Conservation (phyloP, 2,888 invertebrate species). For the Steinernema carpocapsae region DNA sequence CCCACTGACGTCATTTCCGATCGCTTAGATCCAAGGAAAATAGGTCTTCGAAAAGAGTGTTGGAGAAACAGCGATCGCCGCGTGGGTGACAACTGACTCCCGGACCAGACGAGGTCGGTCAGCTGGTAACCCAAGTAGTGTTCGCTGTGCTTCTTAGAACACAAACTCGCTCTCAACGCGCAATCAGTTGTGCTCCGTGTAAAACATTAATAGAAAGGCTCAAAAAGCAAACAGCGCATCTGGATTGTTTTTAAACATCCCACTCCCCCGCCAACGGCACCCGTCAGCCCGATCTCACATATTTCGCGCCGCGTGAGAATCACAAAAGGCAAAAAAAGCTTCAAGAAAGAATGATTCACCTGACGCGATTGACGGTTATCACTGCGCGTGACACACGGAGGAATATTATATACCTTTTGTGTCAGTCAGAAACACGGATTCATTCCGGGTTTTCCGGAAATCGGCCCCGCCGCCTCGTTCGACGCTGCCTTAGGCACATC, state of each 20-base stretch:
- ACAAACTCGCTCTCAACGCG: too few relatives aligned
- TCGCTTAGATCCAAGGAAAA: not conserved
- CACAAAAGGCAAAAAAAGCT: not conserved
- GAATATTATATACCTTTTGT: too few relatives aligned
- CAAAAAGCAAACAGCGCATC: conserved; percentile 11
- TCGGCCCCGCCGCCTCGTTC: too few relatives aligned
- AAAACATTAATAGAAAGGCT: not conserved
- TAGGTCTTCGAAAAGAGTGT: not conserved
- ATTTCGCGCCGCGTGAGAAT: not conserved
- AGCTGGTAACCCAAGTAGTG: not conserved
- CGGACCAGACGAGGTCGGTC: conserved; percentile 3
- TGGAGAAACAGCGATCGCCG: not conserved
- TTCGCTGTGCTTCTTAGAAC: not conserved
- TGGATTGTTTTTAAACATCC: conserved; percentile 5
- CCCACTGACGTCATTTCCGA: conserved; percentile 18
- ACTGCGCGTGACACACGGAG: too few relatives aligned
- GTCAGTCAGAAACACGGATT: too few relatives aligned
- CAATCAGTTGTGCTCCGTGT: too few relatives aligned
- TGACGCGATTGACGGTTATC: not conserved
- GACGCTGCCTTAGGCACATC: too few relatives aligned
- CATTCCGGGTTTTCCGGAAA: too few relatives aligned
- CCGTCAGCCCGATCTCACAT: not conserved
- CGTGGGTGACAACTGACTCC: conserved; percentile 11
- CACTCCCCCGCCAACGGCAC: not conserved
- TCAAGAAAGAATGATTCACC: not conserved